phyloP scores from a whole-genome alignment of 2,113 vertebrate genomes.

The Aramus guarauna region DNA sequence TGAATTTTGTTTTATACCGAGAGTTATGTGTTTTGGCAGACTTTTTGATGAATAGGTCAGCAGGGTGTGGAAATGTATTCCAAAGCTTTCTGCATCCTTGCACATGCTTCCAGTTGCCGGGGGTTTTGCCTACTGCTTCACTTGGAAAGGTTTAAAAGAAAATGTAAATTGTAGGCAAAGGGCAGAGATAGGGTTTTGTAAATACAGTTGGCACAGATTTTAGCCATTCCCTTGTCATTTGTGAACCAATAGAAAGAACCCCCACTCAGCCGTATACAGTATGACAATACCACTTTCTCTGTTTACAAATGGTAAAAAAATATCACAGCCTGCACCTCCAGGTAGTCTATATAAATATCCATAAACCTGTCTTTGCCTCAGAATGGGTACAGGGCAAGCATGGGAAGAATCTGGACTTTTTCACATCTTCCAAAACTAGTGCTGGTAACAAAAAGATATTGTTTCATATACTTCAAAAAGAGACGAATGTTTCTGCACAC shows the following conservation, averaged over 20 bases:
- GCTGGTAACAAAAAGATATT: background rate
- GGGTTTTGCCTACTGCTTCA: slow-evolving; percentile 16
- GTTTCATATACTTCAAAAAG: slow-evolving; percentile 7
- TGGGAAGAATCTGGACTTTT: background rate
- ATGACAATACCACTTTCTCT: background rate
- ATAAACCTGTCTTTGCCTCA: background rate
- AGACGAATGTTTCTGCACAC: background rate
- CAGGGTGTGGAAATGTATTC: slow-evolving; percentile 61
- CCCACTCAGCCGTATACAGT: background rate
- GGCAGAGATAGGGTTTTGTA: background rate
- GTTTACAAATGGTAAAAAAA: background rate
- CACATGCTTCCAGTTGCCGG: slow-evolving; percentile 37
- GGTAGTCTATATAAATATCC: background rate
- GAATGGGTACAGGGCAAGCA: background rate
- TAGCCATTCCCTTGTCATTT: background rate
- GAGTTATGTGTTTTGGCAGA: slow-evolving; percentile 15
- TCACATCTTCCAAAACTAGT: slow-evolving; percentile 1
- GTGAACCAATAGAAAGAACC: background rate
- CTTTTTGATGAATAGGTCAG: slow-evolving; percentile 56
- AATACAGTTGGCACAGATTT: background rate
- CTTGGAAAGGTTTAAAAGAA: slow-evolving; percentile 52
- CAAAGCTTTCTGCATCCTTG: slow-evolving; percentile 61
- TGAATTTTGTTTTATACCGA: background rate
- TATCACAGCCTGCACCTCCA: background rate
- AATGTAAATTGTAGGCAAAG: slow-evolving; percentile 14